Conservation (phyloP, 2,888 invertebrate genomes). For the Campoplex capitator region DNA sequence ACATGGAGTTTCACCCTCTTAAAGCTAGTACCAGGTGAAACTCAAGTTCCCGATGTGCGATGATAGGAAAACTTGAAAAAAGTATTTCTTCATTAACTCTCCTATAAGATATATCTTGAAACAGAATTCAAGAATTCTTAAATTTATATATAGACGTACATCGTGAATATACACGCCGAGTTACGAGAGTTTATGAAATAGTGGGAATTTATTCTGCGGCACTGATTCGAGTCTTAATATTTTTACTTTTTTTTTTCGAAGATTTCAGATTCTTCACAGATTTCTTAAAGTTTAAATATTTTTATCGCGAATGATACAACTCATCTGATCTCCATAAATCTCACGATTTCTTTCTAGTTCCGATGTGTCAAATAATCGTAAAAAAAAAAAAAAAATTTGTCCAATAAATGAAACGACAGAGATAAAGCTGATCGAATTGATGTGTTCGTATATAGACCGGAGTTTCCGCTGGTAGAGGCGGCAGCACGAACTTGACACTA, state of each 20-base stretch:
- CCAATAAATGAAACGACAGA: not conserved
- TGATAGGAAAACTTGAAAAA: slow-evolving; percentile 32
- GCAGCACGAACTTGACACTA: slow-evolving; percentile 75
- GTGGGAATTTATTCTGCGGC: not conserved
- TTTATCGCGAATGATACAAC: not conserved
- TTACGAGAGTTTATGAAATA: not conserved
- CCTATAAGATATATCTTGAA: slow-evolving; percentile 7
- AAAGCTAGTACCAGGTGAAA: slow-evolving; percentile 36
- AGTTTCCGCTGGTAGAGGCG: slow-evolving; percentile 57
- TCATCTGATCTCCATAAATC: not conserved
- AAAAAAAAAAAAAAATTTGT: not conserved
- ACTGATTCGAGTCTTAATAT: not conserved
- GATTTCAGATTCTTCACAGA: not conserved
- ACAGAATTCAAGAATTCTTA: not conserved
- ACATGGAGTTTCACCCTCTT: slow-evolving; percentile 19
- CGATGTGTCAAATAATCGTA: not conserved
- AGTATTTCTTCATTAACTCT: slow-evolving; percentile 3
- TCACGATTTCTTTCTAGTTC: not conserved
- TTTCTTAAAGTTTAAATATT: not conserved
- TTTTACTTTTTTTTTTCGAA: not conserved
- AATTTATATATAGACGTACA: too few species aligned
- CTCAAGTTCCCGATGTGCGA: slow-evolving; percentile 46
- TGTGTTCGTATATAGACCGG: slow-evolving; percentile 72
- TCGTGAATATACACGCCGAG: not conserved
- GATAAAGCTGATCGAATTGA: slow-evolving; percentile 6